Percentiles rank a stretch among this genome's conserved stretches.
Evolutionary conservation across 2,888 invertebrate genomes (phyloP).

Genomic region (Epinotia demarniana): DNA sequence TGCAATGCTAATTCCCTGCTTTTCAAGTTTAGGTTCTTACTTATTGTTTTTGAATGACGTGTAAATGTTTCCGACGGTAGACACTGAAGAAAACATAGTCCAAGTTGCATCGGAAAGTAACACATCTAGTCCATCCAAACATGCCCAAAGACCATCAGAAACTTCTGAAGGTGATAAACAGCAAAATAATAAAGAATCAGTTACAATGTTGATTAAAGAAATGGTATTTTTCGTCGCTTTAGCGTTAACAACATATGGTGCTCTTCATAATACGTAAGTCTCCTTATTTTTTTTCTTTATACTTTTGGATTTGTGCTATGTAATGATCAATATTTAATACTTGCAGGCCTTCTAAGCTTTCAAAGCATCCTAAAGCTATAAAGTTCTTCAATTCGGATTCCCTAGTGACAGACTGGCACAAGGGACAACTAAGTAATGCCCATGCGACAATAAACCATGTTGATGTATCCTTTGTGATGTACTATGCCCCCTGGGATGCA

Average conservation of each 20-base stretch:
- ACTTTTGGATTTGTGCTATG: background rate
- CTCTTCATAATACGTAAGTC: slow-evolving; percentile 89
- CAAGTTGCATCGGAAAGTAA: slow-evolving; percentile 77
- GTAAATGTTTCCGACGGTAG: slow-evolving; percentile 83
- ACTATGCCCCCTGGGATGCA: slow-evolving; percentile 98
- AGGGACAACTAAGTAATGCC: slow-evolving; percentile 89
- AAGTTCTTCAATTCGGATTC: slow-evolving; percentile 90
- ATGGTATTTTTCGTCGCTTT: slow-evolving; percentile 86
- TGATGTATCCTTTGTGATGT: slow-evolving; percentile 95
- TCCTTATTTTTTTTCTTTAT: slow-evolving; percentile 47
- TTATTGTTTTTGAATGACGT: slow-evolving; percentile 80
- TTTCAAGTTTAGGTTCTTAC: slow-evolving; percentile 58
- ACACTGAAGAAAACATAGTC: slow-evolving; percentile 73
- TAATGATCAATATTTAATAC: slow-evolving; percentile 2
- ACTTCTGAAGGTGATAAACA: slow-evolving; percentile 67
- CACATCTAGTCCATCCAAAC: slow-evolving; percentile 69
- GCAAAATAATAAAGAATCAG: slow-evolving; percentile 69
- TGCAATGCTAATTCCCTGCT: slow-evolving; percentile 64
- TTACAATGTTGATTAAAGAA: slow-evolving; percentile 87
- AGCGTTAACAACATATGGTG: slow-evolving; percentile 88
- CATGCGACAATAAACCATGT: slow-evolving; percentile 85
- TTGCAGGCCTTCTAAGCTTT: slow-evolving; percentile 72
- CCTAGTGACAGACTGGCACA: slow-evolving; percentile 90
- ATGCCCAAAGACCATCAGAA: slow-evolving; percentile 72
- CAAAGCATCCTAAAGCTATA: slow-evolving; percentile 82